Conservation (phyloP, 2,113 vertebrate species). For the Solea senegalensis region DNA sequence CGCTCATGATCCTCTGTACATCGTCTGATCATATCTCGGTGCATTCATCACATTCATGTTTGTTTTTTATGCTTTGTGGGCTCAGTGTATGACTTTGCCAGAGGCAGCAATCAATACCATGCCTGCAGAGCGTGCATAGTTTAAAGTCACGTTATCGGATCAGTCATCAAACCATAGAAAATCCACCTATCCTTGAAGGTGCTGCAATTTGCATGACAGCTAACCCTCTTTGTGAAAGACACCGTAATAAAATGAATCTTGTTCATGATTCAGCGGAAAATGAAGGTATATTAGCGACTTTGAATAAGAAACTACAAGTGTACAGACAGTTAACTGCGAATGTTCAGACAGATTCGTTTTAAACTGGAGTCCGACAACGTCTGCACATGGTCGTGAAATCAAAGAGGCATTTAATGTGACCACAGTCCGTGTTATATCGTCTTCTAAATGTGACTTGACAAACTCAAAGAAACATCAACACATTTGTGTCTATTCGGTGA, state of each 20-base stretch:
- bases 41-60: slow-evolving; percentile 21
- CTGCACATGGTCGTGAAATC: neutral
- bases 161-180: slow-evolving; percentile 41
- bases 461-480: neutral
- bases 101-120: slow-evolving; percentile 23
- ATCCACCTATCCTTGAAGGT: slow-evolving; percentile 39
- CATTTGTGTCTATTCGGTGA: neutral
- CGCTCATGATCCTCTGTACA: neutral
- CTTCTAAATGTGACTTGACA: slow-evolving; percentile 2
- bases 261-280: slow-evolving; percentile 9
- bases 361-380: neutral
- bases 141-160: slow-evolving; percentile 37
- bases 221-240: slow-evolving; percentile 2
- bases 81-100: slow-evolving; percentile 29
- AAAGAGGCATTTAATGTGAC: neutral
- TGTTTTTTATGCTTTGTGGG: slow-evolving; percentile 22
- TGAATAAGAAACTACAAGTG: neutral
- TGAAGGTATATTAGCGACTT: neutral
- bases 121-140: slow-evolving; percentile 25
- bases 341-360: neutral
- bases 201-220: slow-evolving; percentile 9
- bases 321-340: neutral
- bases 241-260: slow-evolving; percentile 7
- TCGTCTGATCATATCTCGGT: slow-evolving; percentile 22
- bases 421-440: neutral